Evolutionary conservation across 2,888 invertebrate species (phyloP), one percentile per base, ranked within the genome.

Genomic region (Diaprepes abbreviatus): DNA sequence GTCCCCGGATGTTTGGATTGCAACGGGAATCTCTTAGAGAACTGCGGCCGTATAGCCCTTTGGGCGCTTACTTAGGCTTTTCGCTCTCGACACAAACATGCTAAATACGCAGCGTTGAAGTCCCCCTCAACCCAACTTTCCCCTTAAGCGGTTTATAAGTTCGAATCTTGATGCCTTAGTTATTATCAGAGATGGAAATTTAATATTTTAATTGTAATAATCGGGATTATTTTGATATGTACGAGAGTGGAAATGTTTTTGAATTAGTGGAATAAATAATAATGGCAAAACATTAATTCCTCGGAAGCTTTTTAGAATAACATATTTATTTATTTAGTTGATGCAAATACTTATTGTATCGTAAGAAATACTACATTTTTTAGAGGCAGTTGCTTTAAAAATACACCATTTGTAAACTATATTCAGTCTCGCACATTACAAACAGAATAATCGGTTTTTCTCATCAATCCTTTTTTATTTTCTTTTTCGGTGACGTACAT

Each of bases 11-110:
- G 40, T 67, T 67, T 67, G 24, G 52, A 62, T 62, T 50, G 59
- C 67, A 52, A 50, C 62, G 28, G 52, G 36, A 59, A 66, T 54
- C 48, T 50, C 48, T 12, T 50, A 14, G 48, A 28, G 28, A 31
- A 50, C 48, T 50, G 48, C 28, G 48, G 48, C 48, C 48, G 48
- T 50, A 16, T 14, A 33, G 54, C 35, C 71, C 71, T 66, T 57
- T 38, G 76, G 77, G 75, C 75, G 77, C 77, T 77, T 77, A 77
- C 76, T 77, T 77, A 77, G 76, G 77, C 75, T 72, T 66, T 67
- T 65, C 68, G 43, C 57, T 59, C 65, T 55, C 66, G 55, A 65
- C 45, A 43, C 45, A 63, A 50, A 66, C 65, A 66, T 55, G 60
- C 55, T 54, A 67, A 71, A 67, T 45, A 71, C 66, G 40, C 43